phyloP scores from a whole-genome alignment of 2,797 vertebrate species.

The Saxicola maurus region DNA sequence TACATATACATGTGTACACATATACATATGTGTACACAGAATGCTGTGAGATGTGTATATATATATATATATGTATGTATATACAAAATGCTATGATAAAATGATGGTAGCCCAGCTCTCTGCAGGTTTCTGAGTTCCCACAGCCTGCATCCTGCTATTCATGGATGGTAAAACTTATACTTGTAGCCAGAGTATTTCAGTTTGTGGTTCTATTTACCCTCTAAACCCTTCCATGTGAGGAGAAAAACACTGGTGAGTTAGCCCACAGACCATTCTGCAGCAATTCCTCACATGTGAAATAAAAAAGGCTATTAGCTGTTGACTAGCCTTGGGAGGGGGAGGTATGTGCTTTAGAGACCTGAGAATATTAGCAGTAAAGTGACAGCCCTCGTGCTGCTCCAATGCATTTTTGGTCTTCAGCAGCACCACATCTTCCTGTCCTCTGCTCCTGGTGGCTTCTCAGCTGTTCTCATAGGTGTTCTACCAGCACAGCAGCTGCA shows the following conservation, averaged over 20 bases:
- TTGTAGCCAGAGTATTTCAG: neutral
- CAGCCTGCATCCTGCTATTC: neutral
- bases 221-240: neutral
- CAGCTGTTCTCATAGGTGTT: fast-evolving
- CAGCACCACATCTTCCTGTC: neutral
- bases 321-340: neutral
- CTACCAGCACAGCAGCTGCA: neutral
- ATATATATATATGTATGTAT: neutral
- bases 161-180: neutral
- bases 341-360: neutral
- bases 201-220: neutral
- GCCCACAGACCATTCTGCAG: neutral
- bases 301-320: neutral
- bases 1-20: neutral
- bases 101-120: neutral
- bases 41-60: no score
- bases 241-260: neutral
- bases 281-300: neutral
- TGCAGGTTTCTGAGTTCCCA: neutral
- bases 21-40: no score
- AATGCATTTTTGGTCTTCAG: neutral
- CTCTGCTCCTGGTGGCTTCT: neutral
- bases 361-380: neutral
- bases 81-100: neutral
- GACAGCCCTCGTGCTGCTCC: neutral